Evolutionary conservation across 2,113 vertebrate genomes (phyloP).

Genomic region (Gymnobelideus leadbeateri): DNA sequence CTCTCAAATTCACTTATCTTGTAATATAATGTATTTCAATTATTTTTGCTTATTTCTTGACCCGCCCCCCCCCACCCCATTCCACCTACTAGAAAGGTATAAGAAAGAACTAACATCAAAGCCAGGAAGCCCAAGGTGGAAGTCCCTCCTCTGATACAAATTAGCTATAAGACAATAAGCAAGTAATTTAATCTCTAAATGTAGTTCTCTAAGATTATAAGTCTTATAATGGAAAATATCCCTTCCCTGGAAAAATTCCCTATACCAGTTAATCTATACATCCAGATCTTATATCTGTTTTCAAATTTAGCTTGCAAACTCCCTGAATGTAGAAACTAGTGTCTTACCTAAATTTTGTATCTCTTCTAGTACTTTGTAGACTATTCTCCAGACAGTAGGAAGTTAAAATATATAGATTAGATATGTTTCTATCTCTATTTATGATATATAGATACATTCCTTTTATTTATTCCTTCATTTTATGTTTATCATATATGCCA

Average conservation of each 20-base stretch:
- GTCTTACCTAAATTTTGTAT: not conserved
- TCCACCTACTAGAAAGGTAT: no score
- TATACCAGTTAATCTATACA: not conserved
- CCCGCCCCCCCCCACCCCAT: no score
- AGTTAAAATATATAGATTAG: not conserved
- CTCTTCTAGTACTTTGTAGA: not conserved
- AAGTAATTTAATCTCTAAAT: not conserved
- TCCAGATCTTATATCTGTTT: not conserved
- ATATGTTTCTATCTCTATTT: not conserved
- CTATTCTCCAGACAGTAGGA: not conserved
- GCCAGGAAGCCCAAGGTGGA: no score
- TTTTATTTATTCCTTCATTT: not conserved
- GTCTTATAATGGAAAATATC: no score
- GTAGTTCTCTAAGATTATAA: no score
- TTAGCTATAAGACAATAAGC: not conserved
- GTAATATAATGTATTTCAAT: no score
- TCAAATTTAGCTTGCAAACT: not conserved
- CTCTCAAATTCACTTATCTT: no score
- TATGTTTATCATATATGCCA: not conserved
- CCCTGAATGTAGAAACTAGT: not conserved
- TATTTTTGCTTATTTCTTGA: no score
- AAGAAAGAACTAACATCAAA: no score
- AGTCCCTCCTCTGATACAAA: not conserved
- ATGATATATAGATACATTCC: not conserved
- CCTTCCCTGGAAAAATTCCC: not conserved